A percentile compares a stretch with the other conserved stretches of the same genome.
Conservation (phyloP, 2,888 invertebrate species). For the Drosophila flavopinicola region DNA sequence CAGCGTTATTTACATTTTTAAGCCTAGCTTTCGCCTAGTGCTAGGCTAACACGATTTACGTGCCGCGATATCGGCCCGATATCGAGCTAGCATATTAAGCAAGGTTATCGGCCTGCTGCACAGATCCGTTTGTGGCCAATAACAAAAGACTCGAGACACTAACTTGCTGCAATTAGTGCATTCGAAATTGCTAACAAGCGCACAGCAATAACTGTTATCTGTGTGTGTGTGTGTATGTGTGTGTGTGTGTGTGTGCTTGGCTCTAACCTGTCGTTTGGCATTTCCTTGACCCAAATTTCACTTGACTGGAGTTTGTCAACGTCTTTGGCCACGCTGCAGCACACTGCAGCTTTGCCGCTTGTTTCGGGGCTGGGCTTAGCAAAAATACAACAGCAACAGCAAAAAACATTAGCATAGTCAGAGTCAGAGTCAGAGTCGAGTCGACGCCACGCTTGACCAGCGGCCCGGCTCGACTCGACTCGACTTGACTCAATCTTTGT, state of each 20-base stretch:
- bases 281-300: conserved; percentile 81
- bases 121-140: conserved; percentile 45
- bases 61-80: conserved; percentile 31
- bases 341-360: conserved; percentile 38
- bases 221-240: conserved; percentile 4
- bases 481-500: conserved; percentile 57
- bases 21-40: conserved; percentile 46
- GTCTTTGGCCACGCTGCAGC: conserved; percentile 38
- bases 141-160: conserved; percentile 48
- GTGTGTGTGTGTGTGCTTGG: conserved; percentile 17
- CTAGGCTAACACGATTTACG: conserved; percentile 50
- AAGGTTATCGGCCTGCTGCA: conserved; percentile 44
- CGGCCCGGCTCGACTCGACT: conserved; percentile 32
- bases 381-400: conserved; percentile 24
- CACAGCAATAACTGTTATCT: conserved; percentile 58
- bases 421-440: conserved; percentile 10
- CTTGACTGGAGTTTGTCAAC: conserved; percentile 59
- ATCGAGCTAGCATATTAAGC: conserved; percentile 37
- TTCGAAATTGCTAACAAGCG: conserved; percentile 55
- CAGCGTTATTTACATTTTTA: conserved; percentile 12
- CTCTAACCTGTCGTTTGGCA: conserved; percentile 73
- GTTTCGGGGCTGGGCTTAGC: conserved; percentile 43
- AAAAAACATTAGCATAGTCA: conserved; percentile 57
- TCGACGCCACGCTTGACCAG: conserved; percentile 64
- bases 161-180: conserved; percentile 59